A percentile compares a stretch with the other conserved stretches of the same genome.
phyloP scores from a whole-genome alignment of 1,140 invertebrate genomes.

The Meteorus sp. region DNA sequence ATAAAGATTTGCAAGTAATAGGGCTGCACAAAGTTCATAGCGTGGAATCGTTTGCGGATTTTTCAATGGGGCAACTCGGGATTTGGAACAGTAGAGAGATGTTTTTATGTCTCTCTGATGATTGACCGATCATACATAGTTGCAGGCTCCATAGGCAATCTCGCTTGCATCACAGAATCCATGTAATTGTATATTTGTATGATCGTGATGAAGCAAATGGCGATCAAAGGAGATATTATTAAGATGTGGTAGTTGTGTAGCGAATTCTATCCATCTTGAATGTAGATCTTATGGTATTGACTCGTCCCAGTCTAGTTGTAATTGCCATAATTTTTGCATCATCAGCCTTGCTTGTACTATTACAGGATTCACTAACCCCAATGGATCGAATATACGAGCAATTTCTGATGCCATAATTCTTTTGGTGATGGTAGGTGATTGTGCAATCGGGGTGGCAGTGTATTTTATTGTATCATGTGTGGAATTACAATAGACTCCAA shows the following conservation, averaged over 20 bases:
- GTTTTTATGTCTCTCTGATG: background rate
- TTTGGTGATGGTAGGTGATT: conserved; percentile 26
- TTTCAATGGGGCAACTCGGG: conserved; percentile 46
- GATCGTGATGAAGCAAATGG: conserved; percentile 39
- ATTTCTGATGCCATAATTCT: conserved; percentile 38
- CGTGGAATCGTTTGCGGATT: conserved; percentile 34
- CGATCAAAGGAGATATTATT: conserved; percentile 21
- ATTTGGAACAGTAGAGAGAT: conserved; percentile 40
- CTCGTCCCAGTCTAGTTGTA: conserved; percentile 36
- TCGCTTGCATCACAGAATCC: conserved; percentile 44
- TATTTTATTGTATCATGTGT: conserved; percentile 28
- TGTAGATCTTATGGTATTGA: conserved; percentile 19
- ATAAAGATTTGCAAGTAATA: conserved; percentile 37
- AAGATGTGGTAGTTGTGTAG: conserved; percentile 15
- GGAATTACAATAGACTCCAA: conserved; percentile 31
- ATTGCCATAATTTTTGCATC: conserved; percentile 36
- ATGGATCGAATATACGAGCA: conserved; percentile 41
- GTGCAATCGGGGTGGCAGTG: conserved; percentile 8
- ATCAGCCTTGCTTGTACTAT: conserved; percentile 48
- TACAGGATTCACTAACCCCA: conserved; percentile 43
- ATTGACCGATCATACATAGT: conserved; percentile 42
- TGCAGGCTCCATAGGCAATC: conserved; percentile 46
- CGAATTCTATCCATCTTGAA: conserved; percentile 31
- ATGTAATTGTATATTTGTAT: conserved; percentile 33
- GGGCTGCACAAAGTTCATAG: conserved; percentile 42